Evolutionary conservation across 2,888 invertebrate species (phyloP).

Genomic region (Nephrotoma guestfalica): DNA sequence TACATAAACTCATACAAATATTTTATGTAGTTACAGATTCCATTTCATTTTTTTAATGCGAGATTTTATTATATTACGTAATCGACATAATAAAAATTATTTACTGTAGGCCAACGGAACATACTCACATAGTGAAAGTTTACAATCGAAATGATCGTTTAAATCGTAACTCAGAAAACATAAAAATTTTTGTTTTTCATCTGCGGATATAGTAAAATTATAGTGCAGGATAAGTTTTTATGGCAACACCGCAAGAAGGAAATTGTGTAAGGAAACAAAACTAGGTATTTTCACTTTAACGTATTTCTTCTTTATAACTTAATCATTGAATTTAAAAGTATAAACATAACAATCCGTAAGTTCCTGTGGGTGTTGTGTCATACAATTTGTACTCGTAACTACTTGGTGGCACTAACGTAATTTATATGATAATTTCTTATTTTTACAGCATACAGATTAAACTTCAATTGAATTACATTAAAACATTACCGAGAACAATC

Average conservation of each 20-base stretch:
- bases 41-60: neutral
- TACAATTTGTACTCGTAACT: neutral
- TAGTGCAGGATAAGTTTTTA: neutral
- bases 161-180: neutral
- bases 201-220: neutral
- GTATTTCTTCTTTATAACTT: neutral
- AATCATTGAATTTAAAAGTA: neutral
- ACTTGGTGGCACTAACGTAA: neutral
- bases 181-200: neutral
- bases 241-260: neutral
- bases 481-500: no score
- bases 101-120: neutral
- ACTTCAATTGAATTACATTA: neutral
- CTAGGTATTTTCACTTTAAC: neutral
- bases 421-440: neutral
- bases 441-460: neutral
- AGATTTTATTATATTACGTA: neutral
- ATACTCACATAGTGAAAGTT: neutral
- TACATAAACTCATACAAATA: no score
- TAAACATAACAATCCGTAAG: neutral
- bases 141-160: neutral
- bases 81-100: neutral
- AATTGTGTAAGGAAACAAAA: no score
- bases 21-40: neutral
- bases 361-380: neutral